Percentiles rank a stretch among this genome's conserved stretches.
phyloP scores from a whole-genome alignment of 1,140 invertebrate species.

The Achroia grisella region DNA sequence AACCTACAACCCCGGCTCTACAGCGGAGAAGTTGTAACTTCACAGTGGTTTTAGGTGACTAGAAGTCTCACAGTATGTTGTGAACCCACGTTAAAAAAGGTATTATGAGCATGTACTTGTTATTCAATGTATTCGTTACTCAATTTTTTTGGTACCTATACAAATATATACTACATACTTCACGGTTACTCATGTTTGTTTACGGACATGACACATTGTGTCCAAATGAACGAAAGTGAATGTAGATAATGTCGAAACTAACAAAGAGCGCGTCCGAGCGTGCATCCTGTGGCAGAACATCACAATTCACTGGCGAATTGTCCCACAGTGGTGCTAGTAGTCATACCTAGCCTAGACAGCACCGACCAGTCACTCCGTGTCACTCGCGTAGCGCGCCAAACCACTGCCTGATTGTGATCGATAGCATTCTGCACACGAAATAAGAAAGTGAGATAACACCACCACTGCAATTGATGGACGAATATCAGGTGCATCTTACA shows the following conservation, averaged over 20 bases:
- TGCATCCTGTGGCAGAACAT: conserved; percentile 39
- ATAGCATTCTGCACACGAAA: background rate
- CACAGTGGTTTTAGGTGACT: too few species aligned
- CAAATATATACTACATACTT: background rate
- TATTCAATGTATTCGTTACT: too few species aligned
- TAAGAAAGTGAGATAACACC: conserved; percentile 22
- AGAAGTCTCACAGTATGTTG: too few species aligned
- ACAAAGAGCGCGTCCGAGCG: conserved; percentile 55
- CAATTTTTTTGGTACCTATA: too few species aligned
- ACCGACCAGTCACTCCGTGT: background rate
- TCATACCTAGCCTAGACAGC: background rate
- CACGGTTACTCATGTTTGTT: background rate
- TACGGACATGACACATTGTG: conserved; percentile 12
- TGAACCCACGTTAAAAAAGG: too few species aligned
- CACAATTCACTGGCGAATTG: conserved; percentile 1
- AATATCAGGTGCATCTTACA: conserved; percentile 39
- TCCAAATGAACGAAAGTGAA: conserved; percentile 47
- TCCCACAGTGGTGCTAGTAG: too few species aligned
- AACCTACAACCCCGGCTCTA: too few species aligned
- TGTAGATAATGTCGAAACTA: conserved; percentile 24
- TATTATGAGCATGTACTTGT: too few species aligned
- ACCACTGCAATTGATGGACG: conserved; percentile 37
- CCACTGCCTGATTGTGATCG: background rate
- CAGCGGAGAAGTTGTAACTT: too few species aligned
- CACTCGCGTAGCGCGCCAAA: background rate